Percentiles rank a stretch among this genome's conserved stretches.
Evolutionary conservation across 1,140 invertebrate genomes (phyloP).

Genomic region (Drosophila neocordata): DNA sequence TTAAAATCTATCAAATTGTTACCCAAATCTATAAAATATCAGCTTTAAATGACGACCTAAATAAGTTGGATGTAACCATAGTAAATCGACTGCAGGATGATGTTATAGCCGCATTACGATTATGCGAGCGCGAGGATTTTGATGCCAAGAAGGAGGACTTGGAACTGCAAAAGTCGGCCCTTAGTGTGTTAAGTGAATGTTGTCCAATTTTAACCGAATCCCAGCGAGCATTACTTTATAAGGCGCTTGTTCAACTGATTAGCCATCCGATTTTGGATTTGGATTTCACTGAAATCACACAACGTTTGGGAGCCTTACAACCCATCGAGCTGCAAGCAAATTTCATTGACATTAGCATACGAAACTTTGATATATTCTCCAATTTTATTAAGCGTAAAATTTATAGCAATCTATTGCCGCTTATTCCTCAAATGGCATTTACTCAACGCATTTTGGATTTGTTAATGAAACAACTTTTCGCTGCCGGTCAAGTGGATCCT

Average conservation of each 20-base stretch:
- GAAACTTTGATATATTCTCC: slow-evolving; percentile 68
- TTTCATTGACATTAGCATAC: slow-evolving; percentile 63
- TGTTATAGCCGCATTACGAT: slow-evolving; percentile 55
- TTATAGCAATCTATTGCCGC: slow-evolving; percentile 60
- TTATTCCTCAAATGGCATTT: slow-evolving; percentile 70
- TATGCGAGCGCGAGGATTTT: slow-evolving; percentile 45
- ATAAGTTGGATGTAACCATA: slow-evolving; percentile 39
- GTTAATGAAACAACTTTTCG: slow-evolving; percentile 60
- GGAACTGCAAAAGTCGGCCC: slow-evolving; percentile 62
- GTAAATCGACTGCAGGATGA: slow-evolving; percentile 57
- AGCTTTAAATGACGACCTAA: slow-evolving; percentile 35
- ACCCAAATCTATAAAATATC: slow-evolving; percentile 65
- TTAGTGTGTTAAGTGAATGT: slow-evolving; percentile 60
- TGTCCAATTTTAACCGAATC: slow-evolving; percentile 57
- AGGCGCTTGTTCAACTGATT: slow-evolving; percentile 62
- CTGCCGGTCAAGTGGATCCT: slow-evolving; percentile 22
- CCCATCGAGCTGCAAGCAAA: slow-evolving; percentile 74
- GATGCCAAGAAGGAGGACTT: slow-evolving; percentile 43
- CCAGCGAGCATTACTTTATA: slow-evolving; percentile 71
- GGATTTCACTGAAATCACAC: slow-evolving; percentile 58
- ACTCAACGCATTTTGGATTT: slow-evolving; percentile 69
- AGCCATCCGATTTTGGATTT: slow-evolving; percentile 66
- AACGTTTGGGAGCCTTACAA: slow-evolving; percentile 60
- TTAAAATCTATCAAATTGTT: slow-evolving; percentile 64
- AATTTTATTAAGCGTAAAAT: slow-evolving; percentile 73